Evolutionary conservation across 2,113 vertebrate genomes (phyloP), one percentile per base, ranked within the genome.

Genomic region (Dissostichus mawsoni): DNA sequence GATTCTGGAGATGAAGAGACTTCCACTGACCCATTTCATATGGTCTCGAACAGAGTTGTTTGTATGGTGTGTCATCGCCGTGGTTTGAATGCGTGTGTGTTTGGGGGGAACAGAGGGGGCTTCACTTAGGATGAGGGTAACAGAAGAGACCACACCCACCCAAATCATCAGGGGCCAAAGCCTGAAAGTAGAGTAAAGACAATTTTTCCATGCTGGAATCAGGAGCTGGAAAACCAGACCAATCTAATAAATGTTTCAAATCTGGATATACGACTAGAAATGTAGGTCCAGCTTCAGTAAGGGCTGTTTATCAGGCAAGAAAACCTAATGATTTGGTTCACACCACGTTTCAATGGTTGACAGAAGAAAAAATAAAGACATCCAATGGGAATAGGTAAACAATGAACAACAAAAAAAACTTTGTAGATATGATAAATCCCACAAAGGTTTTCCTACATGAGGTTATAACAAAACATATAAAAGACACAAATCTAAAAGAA

Each of bases 1-100:
- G 89, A 87, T 82, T 84, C 81, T 89, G 78, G 68, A 87, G 76
- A 90, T 81, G 84, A 89, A 80, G 82, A 91, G 85, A 90, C 88
- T 90, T 92, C 82, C 88, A 95, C 94, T 95, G 91, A 96, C 95
- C 95, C 95, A 96, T 93, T 96, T 96, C 95, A 95, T 95, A 93
- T 95, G 95, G 85, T 94, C 95, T 91, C 94, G 94, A 81, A 95
- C 93, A 90, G 92, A 89, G 92, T 77, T 95, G 95, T 93, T 94
- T 87, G 94, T 91, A 93, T 94, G 93, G 92, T 95, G 94, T 89
- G 94, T 94, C 95, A 96, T 95, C 92, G 92, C 76, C 90, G 85
- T 86, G 88, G 86, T 93, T 93, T 91, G 89, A 92, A 91, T 95
- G 92, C 89, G 91, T 95, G 93, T 88, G 91, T 93, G 88, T 92